phyloP scores from a whole-genome alignment of 2,888 invertebrate species.

The Helleia helle region DNA sequence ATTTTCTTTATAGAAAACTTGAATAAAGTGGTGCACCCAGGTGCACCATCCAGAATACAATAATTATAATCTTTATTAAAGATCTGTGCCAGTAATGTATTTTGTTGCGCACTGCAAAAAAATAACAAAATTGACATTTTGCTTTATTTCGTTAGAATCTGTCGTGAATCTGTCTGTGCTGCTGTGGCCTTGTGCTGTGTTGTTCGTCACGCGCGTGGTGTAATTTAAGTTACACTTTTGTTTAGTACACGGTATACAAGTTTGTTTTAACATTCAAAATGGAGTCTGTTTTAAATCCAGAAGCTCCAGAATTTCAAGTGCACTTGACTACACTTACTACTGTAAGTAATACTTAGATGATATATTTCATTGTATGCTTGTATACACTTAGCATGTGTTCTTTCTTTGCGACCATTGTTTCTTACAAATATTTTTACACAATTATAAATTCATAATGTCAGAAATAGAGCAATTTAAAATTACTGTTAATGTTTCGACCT shows the following conservation, averaged over 20 bases:
- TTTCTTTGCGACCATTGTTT: slow-evolving; percentile 18
- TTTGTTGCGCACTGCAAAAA: too few species aligned
- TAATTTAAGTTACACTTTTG: slow-evolving; percentile 22
- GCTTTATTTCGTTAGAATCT: too few species aligned
- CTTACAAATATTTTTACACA: neutral
- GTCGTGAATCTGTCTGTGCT: neutral
- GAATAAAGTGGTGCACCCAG: too few species aligned
- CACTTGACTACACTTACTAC: slow-evolving; percentile 41
- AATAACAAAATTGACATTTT: too few species aligned
- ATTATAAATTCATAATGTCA: neutral
- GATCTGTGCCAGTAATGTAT: too few species aligned
- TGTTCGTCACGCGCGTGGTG: slow-evolving; percentile 25
- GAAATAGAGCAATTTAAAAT: neutral
- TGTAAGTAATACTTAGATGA: slow-evolving; percentile 26
- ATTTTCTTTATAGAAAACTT: too few species aligned
- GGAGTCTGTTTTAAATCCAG: slow-evolving; percentile 54
- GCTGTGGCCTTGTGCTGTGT: slow-evolving; percentile 7
- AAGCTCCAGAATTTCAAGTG: slow-evolving; percentile 56
- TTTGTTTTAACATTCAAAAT: slow-evolving; percentile 28
- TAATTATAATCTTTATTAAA: neutral
- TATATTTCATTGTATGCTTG: neutral
- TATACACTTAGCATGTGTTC: slow-evolving; percentile 36
- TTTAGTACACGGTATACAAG: slow-evolving; percentile 22
- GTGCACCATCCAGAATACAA: neutral
- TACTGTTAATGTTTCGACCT: neutral